Evolutionary conservation across 2,888 invertebrate genomes (phyloP), one percentile per base, ranked within the genome.

Genomic region (Leucania comma): DNA sequence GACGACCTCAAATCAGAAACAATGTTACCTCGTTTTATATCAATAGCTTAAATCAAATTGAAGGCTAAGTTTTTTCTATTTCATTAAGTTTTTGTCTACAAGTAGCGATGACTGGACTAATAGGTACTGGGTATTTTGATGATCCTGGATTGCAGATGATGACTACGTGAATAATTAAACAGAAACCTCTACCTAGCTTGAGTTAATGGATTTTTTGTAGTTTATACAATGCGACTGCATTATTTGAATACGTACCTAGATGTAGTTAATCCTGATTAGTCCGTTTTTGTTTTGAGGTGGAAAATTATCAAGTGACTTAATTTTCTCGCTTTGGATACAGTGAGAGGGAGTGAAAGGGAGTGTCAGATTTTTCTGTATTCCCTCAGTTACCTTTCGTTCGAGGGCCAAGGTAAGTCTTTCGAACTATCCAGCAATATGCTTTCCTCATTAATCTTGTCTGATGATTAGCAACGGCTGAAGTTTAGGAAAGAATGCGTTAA

Each of bases 81-180:
- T 32, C 8, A 22, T 62, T 57, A n/a, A n/a, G n/a, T n/a, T 64
- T 54, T 67, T 54, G 6, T 56, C 9, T 38, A 48, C 1, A 51
- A 22, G 14, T 38, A 58, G 20, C 51, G 38, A 75, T 80, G 64
- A 65, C 46, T 73, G 74, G 22, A 9, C 53, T 42, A 57, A 56
- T 42, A 24, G 4, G 6, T 29, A 24, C 42, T 35, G 46, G 38
- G 56, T 65, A 51, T 66, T 78, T 53, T 63, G 72, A 78, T 35
- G 50, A 56, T 51, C 24, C 9, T 68, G 3, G 20, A n/a, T 26
- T 35, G 12, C 5, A 50, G 24, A 29, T 61, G 17, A 77, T 60
- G 48, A 60, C 12, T 26, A 9, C 9, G 8, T 20, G 12, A 3
- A n/a, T 53, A 46, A 59, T 54, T 54, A 42, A 59, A 54, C 24